Base-by-base conservation (phyloP, 2,888 invertebrate species). In the Meandrusa payeni region DNA sequence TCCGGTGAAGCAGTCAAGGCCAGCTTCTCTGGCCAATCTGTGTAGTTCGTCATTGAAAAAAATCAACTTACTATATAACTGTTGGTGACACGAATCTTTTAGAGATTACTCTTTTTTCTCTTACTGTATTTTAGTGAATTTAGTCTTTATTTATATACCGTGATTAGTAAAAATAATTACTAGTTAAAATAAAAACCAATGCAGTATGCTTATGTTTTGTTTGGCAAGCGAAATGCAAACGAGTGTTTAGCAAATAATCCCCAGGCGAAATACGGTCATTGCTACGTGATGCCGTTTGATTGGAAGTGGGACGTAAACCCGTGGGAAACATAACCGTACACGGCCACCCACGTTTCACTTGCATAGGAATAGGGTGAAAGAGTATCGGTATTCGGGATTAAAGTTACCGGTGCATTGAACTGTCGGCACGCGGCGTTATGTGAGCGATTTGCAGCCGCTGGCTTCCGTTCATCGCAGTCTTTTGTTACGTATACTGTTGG, bases 311-410 rank as follows among this genome's bases (percentile, higher is more conserved):
- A 22, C 20, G 31, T 31, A 27, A 27, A 11, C 22, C 15, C 24
- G 10, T 39, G 24, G 42, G 28, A 31, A 37, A 38, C 17, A 34
- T 28, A 36, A 40, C 45, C 31, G 29, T 22, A 6, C 31, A n/a
- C 31, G 17, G 24, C 23, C 40, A 40, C 32, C 57, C 51, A 44
- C 51, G 50, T 41, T 50, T 46, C 55, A 54, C 51, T 55, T 32
- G 50, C 51, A 47, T 48, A 46, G 54, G 50, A 54, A 56, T 48
- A 56, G 55, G 50, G 54, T 55, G 54, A 57, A 63, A 69, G 59
- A 55, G 58, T 55, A 50, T 55, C 55, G 45, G 55, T 58, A 57
- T 58, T 55, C 54, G 52, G 55, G 59, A 69, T 71, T 62, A 59
- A 62, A 66, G 62, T 58, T 58, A 59, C 54, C 57, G 52, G 57